Base-by-base conservation (phyloP, 2,888 invertebrate genomes). In the Eristalis pertinax region DNA sequence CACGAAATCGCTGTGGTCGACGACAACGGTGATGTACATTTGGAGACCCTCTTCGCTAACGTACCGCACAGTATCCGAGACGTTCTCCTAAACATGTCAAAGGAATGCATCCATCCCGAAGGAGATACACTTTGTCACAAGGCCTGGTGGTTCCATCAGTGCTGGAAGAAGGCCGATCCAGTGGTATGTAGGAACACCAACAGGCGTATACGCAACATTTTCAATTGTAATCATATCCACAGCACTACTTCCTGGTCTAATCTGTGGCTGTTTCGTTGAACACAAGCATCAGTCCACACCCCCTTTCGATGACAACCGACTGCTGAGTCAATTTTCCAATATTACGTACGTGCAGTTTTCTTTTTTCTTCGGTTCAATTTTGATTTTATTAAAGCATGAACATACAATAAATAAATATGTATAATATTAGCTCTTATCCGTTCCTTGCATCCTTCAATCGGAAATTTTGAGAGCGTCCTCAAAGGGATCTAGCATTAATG, bases 101-200 rank as follows among this genome's bases (percentile, higher is more conserved):
- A 90, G 73, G 88, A 81, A 35, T 91, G 91, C 76, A 85, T 91
- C 4, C 89, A 83, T 13, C 91, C 91, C 0, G 76, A 90, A 63
- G 91, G 91, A 22, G 90, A 89, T 32, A 90, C 89, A 5, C 86
- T 90, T 26, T 91, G 91, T 76, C 91, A 91, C 29, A 87, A 90
- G 63, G 91, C 91, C 22, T 92, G 90, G 90, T 91, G 91, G 88
- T 89, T 91, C 84, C 89, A 91, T 88, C 90, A 90, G 67, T 92
- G 91, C 72, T 91, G 91, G 90, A 91, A 91, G 67, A 64, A 86
- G 82, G 89, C 90, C 50, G 91, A 92, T 89, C 91, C 91, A 15
- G 90, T 89, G 88, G 91, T 91, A 89, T 8, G 32, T 32, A 32
- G 32, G 1, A 32, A 32, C 32, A 8, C 10, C 32, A 32, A 32